Percentiles rank a stretch among this genome's conserved stretches.
phyloP scores from a whole-genome alignment of 1,140 invertebrate genomes.

The Drosophila orena region DNA sequence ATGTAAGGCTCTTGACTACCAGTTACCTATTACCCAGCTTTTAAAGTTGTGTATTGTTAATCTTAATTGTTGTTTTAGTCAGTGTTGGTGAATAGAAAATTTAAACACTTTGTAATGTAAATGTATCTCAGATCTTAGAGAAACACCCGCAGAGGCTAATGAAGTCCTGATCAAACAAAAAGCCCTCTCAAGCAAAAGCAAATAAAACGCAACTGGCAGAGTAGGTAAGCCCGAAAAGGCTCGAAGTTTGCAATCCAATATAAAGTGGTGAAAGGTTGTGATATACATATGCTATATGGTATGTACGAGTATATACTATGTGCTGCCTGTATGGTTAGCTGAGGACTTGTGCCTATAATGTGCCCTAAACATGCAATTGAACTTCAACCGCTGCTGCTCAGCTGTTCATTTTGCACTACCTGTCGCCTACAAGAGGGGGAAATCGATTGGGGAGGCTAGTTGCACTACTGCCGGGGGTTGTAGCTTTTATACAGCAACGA shows the following conservation, averaged over 20 bases:
- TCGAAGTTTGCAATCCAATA: slow-evolving; percentile 31
- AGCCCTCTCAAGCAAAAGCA: neutral
- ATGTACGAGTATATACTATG: neutral
- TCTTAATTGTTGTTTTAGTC: too few relatives aligned
- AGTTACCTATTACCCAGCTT: too few relatives aligned
- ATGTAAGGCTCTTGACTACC: too few relatives aligned
- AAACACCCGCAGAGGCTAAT: too few relatives aligned
- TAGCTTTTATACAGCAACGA: slow-evolving; percentile 15
- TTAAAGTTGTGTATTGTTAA: too few relatives aligned
- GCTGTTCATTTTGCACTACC: slow-evolving; percentile 63
- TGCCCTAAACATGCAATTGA: slow-evolving; percentile 62
- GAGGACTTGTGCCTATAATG: slow-evolving; percentile 24
- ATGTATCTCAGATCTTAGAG: too few relatives aligned
- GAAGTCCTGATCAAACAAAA: too few relatives aligned
- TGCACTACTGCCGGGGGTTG: slow-evolving; percentile 45
- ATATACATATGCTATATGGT: neutral
- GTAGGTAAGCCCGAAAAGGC: neutral
- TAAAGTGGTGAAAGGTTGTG: slow-evolving; percentile 10
- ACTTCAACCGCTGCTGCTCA: slow-evolving; percentile 46
- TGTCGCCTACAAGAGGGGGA: slow-evolving; percentile 8
- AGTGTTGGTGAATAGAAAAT: too few relatives aligned
- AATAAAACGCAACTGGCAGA: neutral
- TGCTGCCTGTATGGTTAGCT: neutral
- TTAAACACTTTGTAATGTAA: too few relatives aligned
- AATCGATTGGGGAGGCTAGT: slow-evolving; percentile 26